phyloP scores from a whole-genome alignment of 2,888 invertebrate genomes.

The Drosophila recens region DNA sequence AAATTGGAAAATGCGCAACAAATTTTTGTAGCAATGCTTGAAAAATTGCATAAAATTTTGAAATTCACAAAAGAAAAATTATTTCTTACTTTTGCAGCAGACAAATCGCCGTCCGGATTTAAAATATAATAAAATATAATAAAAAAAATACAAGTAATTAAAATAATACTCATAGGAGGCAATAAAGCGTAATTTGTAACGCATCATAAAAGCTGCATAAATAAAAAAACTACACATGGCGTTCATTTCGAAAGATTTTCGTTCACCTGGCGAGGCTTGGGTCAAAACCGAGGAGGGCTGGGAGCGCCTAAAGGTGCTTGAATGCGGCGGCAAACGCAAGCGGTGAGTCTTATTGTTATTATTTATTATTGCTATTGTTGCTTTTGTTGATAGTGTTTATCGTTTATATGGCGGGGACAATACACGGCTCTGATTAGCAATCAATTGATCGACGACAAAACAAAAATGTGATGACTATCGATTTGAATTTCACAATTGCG shows the following conservation, averaged over 20 bases:
- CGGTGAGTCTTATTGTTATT: constrained; percentile 75
- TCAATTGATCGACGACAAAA: constrained; percentile 37
- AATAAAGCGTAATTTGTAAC: constrained; percentile 42
- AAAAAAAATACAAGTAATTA: constrained; percentile 33
- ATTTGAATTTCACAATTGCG: constrained; percentile 28
- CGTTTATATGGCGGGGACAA: constrained; percentile 12
- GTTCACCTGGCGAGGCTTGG: constrained; percentile 99
- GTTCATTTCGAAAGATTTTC: constrained; percentile 99
- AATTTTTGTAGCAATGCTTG: constrained; percentile 42
- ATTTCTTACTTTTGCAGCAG: constrained; percentile 53
- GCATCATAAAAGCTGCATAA: constrained; percentile 22
- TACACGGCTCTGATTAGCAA: constrained; percentile 25
- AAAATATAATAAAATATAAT: constrained; percentile 45
- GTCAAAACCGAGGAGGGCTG: constrained; percentile 98
- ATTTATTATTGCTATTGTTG: neutral
- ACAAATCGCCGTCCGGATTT: constrained; percentile 74
- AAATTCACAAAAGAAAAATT: constrained; percentile 49
- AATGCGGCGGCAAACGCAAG: constrained; percentile 88
- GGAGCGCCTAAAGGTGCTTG: constrained; percentile 98
- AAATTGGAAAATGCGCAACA: constrained; percentile 67
- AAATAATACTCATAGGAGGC: constrained; percentile 35
- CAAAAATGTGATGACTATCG: constrained; percentile 33
- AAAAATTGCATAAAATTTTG: constrained; percentile 52
- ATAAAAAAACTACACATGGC: constrained; percentile 90
- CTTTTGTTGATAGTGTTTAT: neutral